A percentile compares a stretch with the other conserved stretches of the same genome.
Evolutionary conservation across 92 coral and sea anemone species (phyloP).

Genomic region (Zoanthus sansibaricus): DNA sequence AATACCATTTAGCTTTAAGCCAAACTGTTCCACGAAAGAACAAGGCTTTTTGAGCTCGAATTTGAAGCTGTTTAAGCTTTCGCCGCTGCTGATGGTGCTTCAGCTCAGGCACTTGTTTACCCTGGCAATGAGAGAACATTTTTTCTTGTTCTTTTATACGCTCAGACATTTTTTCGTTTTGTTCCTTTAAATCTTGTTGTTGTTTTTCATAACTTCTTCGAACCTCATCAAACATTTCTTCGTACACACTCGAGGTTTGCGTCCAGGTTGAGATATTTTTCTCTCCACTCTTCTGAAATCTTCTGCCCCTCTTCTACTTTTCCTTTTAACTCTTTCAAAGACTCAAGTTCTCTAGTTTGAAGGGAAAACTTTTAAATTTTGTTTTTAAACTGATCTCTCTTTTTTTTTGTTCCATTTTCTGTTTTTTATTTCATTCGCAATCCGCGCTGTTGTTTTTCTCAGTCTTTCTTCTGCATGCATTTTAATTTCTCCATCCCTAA

Average conservation of each 20-base stretch:
- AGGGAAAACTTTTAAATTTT: neutral
- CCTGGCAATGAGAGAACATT: neutral
- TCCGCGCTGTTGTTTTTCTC: neutral
- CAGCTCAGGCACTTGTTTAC: neutral
- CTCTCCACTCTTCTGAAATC: constrained; percentile 19
- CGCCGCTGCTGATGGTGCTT: neutral
- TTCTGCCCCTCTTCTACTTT: constrained; percentile 16
- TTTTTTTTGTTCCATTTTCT: constrained; percentile 18
- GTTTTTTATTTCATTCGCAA: constrained; percentile 13
- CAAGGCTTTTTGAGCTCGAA: constrained; percentile 2
- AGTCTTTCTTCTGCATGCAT: neutral
- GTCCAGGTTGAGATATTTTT: constrained; percentile 40
- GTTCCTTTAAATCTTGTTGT: neutral
- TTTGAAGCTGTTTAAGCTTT: constrained; percentile 1
- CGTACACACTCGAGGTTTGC: constrained; percentile 29
- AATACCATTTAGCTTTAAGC: constrained; percentile 2
- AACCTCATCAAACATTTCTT: constrained; percentile 22
- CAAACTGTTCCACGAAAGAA: constrained; percentile 14
- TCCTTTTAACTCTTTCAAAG: neutral
- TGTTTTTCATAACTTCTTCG: neutral
- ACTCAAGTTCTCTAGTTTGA: neutral
- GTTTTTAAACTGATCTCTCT: neutral
- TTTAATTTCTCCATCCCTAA: neutral
- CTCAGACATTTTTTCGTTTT: neutral
- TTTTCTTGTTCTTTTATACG: neutral